phyloP scores from a whole-genome alignment of 2,888 invertebrate genomes.

The Nephrotoma flavescens region DNA sequence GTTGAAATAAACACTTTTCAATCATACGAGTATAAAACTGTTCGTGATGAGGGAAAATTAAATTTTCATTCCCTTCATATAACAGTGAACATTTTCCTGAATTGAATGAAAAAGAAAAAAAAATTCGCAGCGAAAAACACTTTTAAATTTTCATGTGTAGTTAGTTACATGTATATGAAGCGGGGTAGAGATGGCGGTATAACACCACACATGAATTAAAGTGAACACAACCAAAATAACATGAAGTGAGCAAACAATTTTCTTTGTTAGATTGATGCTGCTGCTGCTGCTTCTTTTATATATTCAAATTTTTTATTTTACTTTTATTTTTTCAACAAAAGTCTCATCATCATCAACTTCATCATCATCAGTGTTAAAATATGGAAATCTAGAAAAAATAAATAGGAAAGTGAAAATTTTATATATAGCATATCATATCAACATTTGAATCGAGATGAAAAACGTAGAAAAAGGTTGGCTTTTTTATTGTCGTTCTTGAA shows the following conservation, averaged over 20 bases:
- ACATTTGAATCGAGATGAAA: neutral
- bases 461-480: neutral
- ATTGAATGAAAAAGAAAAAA: neutral
- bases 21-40: neutral
- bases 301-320: neutral
- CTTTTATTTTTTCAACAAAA: neutral
- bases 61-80: neutral
- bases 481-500: neutral
- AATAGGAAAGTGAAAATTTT: neutral
- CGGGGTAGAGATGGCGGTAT: neutral
- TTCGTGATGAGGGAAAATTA: neutral
- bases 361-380: neutral
- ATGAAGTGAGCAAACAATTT: neutral
- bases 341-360: neutral
- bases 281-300: neutral
- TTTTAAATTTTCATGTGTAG: neutral
- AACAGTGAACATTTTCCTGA: neutral
- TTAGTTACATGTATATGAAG: neutral
- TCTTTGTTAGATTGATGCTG: neutral
- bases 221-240: neutral
- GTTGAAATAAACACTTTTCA: neutral
- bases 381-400: neutral
- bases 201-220: neutral
- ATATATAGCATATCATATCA: neutral
- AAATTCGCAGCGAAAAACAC: neutral